A percentile compares a stretch with the other conserved stretches of the same genome.
These are phyloP conservation scores for Stichodactyla mertensii DNA, from an alignment of 64 coral and sea anemone species.

Conservation along the genomic window DNA sequence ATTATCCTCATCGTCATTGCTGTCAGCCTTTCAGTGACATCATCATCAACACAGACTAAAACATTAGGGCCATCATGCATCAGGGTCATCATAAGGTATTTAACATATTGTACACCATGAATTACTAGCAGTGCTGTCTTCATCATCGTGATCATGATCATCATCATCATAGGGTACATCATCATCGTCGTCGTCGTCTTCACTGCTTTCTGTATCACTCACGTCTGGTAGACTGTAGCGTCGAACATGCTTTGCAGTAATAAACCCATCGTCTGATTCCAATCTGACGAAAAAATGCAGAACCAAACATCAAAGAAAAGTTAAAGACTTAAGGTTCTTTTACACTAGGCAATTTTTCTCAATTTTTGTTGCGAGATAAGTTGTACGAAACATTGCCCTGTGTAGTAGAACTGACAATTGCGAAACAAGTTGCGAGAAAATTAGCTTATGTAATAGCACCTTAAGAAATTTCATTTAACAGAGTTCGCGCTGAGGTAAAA, in stretches of 20 bases:
- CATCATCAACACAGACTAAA: not conserved
- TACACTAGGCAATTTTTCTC: no score
- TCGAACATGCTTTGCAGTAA: conserved; percentile 80
- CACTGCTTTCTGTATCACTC: conserved; percentile 88
- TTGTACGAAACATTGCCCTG: no score
- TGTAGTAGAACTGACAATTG: no score
- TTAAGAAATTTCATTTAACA: no score
- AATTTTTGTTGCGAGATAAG: no score
- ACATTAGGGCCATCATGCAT: not conserved
- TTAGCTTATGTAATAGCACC: no score
- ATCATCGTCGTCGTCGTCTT: conserved; percentile 58
- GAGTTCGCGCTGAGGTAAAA: no score
- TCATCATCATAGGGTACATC: conserved; percentile 55
- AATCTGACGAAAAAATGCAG: conserved; percentile 33
- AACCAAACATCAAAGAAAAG: not conserved
- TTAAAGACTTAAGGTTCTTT: no score
- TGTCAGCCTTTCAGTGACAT: not conserved
- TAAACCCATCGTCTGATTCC: conserved; percentile 70
- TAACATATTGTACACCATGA: conserved; percentile 96
- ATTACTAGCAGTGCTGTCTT: conserved; percentile 4
- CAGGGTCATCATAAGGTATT: not conserved
- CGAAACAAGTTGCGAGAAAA: no score
- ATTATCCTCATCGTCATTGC: not conserved
- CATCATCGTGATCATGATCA: conserved; percentile 57
- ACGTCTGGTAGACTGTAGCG: conserved; percentile 68